These are phyloP conservation scores for Habropoda laboriosa DNA, from an alignment of 1,140 invertebrate genomes.

Conservation along the genomic window DNA sequence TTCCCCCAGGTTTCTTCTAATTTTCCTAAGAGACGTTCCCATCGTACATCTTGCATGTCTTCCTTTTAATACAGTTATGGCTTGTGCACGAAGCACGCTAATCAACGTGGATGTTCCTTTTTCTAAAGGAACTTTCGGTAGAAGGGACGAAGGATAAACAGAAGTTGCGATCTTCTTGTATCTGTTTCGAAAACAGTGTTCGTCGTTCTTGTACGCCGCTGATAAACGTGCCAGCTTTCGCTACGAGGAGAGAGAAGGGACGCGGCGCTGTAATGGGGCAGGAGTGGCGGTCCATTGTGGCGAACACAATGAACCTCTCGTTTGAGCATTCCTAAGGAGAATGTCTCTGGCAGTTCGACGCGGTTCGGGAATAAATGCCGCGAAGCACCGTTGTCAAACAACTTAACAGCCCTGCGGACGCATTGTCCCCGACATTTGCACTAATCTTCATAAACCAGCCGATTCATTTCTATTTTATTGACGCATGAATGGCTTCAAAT, in stretches of 20 bases:
- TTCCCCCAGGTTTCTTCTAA: background rate
- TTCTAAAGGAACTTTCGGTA: background rate
- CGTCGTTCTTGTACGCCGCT: slow-evolving; percentile 38
- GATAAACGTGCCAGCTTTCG: slow-evolving; percentile 56
- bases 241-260: slow-evolving; percentile 30
- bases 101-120: background rate
- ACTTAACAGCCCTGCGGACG: background rate
- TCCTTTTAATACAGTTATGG: background rate
- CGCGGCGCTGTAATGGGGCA: slow-evolving; percentile 52
- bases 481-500: background rate
- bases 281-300: slow-evolving; percentile 55
- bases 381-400: slow-evolving; percentile 36
- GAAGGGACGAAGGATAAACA: background rate
- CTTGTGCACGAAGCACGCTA: background rate
- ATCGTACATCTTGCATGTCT: background rate
- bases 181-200: slow-evolving; percentile 19
- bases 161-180: background rate
- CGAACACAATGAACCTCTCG: slow-evolving; percentile 60
- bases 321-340: slow-evolving; percentile 58
- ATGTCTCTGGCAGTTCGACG: slow-evolving; percentile 56
- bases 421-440: slow-evolving; percentile 15
- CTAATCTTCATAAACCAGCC: background rate
- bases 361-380: slow-evolving; percentile 32
- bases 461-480: background rate
- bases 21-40: background rate